Base-by-base conservation (phyloP, 1,140 invertebrate species). In the Drosophila setifemur region DNA sequence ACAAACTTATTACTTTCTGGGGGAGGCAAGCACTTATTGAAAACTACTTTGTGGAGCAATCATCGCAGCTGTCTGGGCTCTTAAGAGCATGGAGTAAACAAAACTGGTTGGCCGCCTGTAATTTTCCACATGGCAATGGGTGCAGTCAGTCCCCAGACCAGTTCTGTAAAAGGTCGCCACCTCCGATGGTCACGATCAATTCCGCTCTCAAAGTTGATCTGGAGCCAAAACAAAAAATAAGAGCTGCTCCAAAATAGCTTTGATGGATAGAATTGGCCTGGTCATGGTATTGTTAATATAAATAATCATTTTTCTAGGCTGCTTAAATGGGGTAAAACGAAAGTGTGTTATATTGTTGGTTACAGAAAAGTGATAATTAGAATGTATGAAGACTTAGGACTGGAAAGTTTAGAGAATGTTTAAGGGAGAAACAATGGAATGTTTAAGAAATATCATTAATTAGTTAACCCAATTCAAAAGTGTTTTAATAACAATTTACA, bases 41-140 rank as follows among this genome's bases (percentile, higher is more conserved):
- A 71, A 53, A 61, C 33, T 53, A 57, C 64, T 71, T 53, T 40
- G 35, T 58, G 42, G 23, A 47, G 16, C 28, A 45, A 55, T 55
- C 28, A 53, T 45, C 11, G 14, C 2, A 26, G 42, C 43, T 42
- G 49, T 48, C 42, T 68, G 52, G 64, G 39, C 9, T 31, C 31
- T 12, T 12, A 42, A 37, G 47, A 53, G 53, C 33, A 18, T 3
- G 53, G 25, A 70, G 53, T 64, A 42, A 55, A 40, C 35, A 60
- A 74, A 78, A 83, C 78, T 73, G 70, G 79, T 83, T 85, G 50
- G 6, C 28, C 7, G 33, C 31, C 25, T 52, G 79, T 85, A 85
- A 74, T 83, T 83, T 83, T 83, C 70, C 73, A 85, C 72, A 61
- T 25, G 69, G 39, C 63, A 58, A 57, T 83, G 68, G 57, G 25